These are phyloP conservation scores for Epinephelus awoara DNA, from an alignment of 2,797 vertebrate genomes.

Conservation along the genomic window DNA sequence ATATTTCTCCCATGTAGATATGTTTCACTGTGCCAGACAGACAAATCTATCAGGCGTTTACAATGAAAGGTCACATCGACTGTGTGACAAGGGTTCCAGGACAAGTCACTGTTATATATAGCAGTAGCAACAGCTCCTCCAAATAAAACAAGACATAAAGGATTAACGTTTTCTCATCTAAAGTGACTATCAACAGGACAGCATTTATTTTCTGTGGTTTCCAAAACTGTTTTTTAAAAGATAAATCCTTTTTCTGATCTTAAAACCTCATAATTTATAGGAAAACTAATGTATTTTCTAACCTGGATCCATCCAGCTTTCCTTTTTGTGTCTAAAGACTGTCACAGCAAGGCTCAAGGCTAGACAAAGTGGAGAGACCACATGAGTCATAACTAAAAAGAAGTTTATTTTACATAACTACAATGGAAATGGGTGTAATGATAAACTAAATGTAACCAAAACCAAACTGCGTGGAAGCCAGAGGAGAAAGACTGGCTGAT, in stretches of 20 bases:
- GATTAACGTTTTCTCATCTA: neutral
- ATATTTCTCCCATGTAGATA: neutral
- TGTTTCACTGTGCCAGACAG: neutral
- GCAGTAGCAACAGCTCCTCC: neutral
- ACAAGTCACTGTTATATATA: neutral
- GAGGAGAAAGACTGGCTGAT: too few species aligned
- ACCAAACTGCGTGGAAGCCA: too few species aligned
- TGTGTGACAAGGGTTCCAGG: constrained; percentile 1
- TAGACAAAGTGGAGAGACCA: too few species aligned
- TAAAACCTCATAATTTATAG: neutral
- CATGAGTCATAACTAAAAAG: too few species aligned
- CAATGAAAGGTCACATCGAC: neutral
- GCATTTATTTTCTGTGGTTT: neutral
- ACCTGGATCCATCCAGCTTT: too few species aligned
- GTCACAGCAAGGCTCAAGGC: too few species aligned
- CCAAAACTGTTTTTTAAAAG: neutral
- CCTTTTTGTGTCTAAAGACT: too few species aligned
- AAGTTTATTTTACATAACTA: too few species aligned
- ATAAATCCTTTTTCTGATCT: constrained; percentile 2
- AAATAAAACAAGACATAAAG: neutral
- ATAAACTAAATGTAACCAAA: too few species aligned
- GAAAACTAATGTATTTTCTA: too few species aligned
- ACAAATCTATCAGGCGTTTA: constrained; percentile 7
- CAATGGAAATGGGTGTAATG: too few species aligned
- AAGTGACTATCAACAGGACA: neutral